Percentiles rank a stretch among this genome's conserved stretches.
Evolutionary conservation across 2,797 vertebrate genomes (phyloP).

Genomic region (Chanos chanos): DNA sequence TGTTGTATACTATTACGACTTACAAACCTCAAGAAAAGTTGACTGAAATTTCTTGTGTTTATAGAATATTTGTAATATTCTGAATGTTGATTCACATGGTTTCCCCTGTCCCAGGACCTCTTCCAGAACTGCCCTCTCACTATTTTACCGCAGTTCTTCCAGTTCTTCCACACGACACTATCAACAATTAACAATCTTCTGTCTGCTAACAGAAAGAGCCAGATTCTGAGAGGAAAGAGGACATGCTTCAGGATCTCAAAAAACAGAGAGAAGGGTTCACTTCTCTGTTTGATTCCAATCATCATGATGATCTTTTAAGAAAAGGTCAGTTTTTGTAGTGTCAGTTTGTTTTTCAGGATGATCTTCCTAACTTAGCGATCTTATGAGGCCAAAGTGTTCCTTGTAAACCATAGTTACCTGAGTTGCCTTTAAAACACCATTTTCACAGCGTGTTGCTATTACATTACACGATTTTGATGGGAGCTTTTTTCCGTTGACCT

Average conservation of each 20-base stretch:
- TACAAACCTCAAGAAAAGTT: too few species aligned
- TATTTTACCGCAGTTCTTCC: neutral
- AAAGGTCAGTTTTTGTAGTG: slow-evolving; percentile 73
- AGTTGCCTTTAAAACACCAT: too few species aligned
- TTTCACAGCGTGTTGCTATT: too few species aligned
- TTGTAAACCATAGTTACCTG: too few species aligned
- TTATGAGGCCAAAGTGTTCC: too few species aligned
- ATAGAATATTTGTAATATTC: too few species aligned
- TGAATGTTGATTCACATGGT: too few species aligned
- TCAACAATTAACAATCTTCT: neutral
- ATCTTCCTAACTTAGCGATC: too few species aligned
- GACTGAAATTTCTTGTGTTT: too few species aligned
- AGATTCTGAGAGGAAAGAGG: slow-evolving; percentile 84
- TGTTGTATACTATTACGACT: too few species aligned
- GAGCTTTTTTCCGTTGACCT: too few species aligned
- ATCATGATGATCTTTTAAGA: slow-evolving; percentile 88
- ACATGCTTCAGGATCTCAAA: slow-evolving; percentile 77
- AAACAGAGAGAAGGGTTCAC: slow-evolving; percentile 83
- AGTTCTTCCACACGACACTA: neutral
- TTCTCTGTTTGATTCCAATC: slow-evolving; percentile 90
- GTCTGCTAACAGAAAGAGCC: slow-evolving; percentile 61
- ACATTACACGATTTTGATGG: too few species aligned
- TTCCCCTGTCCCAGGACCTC: neutral
- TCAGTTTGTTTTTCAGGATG: neutral
- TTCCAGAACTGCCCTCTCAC: neutral